Evolutionary conservation across 2,888 invertebrate genomes (phyloP), one percentile per base, ranked within the genome.

Genomic region (Pachliopta kotzebuea): DNA sequence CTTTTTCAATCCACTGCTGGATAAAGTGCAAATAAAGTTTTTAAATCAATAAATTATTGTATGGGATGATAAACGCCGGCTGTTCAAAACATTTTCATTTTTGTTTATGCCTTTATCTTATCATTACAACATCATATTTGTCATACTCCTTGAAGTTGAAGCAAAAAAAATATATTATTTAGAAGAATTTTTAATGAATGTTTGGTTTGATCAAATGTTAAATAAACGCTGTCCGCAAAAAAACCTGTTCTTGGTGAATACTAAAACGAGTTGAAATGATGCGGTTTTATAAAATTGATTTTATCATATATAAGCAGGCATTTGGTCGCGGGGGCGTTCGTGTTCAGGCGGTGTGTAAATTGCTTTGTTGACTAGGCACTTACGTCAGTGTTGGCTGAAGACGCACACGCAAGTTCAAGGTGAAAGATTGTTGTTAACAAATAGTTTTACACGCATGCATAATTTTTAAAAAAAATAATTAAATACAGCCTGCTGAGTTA

Each of bases 331-430:
- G 76, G 78, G 83, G 84, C 76, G 79, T 74, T 71, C 69, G 70
- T 69, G 72, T 75, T 78, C 75, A 78, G 71, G 75, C 67, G 71
- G 83, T 86, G 83, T 86, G 85, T 81, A 77, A 86, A 88, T 86
- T 81, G 78, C 72, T 81, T 73, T 88, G 81, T 85, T 87, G 82
- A 83, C 84, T 79, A 76, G 79, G 70, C 77, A 83, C 84, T 88
- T 89, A 83, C 88, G 89, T 90, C 86, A 88, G 74, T 76, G 77
- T 80, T 74, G 67, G 71, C 76, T 74, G 70, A 73, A 81, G 80
- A 75, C 76, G 75, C 72, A 76, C 74, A 78, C 78, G 68, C 79
- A 89, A 89, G 90, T 90, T 90, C 88, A 90, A 90, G 90, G 89
- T 69, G 76, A 76, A 68, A 71, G 66, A 18, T 53, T 61, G 65